Base-by-base conservation (phyloP, 37 sponge, comb jelly and placozoan species). In the Ianthella basta region DNA sequence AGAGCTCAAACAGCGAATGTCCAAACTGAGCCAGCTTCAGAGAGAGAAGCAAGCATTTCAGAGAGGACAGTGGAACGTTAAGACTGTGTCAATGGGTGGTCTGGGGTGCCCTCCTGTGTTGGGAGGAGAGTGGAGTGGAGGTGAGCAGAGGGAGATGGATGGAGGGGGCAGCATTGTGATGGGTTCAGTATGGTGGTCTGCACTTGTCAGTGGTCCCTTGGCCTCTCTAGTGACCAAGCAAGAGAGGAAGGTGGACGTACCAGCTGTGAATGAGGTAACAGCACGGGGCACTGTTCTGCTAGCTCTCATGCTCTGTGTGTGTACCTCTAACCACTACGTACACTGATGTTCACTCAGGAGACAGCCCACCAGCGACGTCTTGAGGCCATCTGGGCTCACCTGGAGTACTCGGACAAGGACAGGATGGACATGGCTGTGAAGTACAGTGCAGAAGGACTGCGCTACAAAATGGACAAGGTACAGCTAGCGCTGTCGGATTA, bases 361-460 rank as follows among this genome's bases (percentile, higher is more conserved):
- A 6, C 66, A 16, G 32, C 59, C 6, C 40, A 59, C 12, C 97
- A 96, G 80, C 80, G 85, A 3, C 83, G 88, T 6, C 74, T 96
- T 33, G 35, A 83, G 20, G 33, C 15, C 37, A 72, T 96, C 20
- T 96, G 97, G 97, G 68, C n/a, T 36, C 44, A 80, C 37, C 86
- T 96, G 59, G 79, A 90, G 72, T 83, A 91, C 56, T 86, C 95
- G 6, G 79, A 84, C 37, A 18, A 72, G 4, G 86, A 84, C 54
- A 89, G 86, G 72, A 89, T 96, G 27, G 97, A 96, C 68, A 96
- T 96, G 97, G 96, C 95, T 23, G 85, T 94, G 85, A 96, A 94
- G 59, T 94, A 96, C 79, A 87, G 95, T 75, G 85, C 83, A 39
- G 54, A 65, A 32, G 80, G 89, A 29, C 60, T 74, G 37, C 20